Base-by-base conservation (phyloP, 2,797 vertebrate species). In the Eurystomus glaucurus region DNA sequence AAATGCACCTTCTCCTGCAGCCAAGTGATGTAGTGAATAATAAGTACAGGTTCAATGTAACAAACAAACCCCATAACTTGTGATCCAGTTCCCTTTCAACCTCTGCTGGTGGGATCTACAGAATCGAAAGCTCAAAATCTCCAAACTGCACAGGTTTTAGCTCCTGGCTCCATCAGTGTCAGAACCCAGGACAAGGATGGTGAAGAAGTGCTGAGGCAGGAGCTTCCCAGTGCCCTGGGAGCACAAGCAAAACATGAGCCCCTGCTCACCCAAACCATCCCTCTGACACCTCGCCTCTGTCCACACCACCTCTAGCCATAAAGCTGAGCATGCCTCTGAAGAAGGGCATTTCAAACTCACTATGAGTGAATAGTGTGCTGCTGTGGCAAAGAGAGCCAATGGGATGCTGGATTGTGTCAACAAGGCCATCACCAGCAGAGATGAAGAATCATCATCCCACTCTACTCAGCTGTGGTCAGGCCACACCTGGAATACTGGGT, bases 101-200 rank as follows among this genome's bases (percentile, higher is more conserved):
- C 31, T 60, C 50, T 65, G 5, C 69, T 90, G 72, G 16, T 39
- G 21, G 41, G 28, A 84, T 2, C 5, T 46, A 54, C 15, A 58
- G 35, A 57, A 35, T 60, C 31, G 26, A 87, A 57, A n/a, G 9
- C 52, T 31, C 20, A 41, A 60, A 60, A 70, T 64, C 31, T 70
- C 31, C 0, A 2, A 2, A 33, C 11, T 1, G 3, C 4, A 17
- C 1, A 17, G 20, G 5, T 8, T 61, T 83, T 39, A 72, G 9
- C 16, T 61, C 35, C 51, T 45, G 48, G 4, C 19, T 76, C 45
- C 45, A 6, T 26, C 50, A 29, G 12, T 25, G 23, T 37, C 1
- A 0, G 46, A 13, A 6, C 77, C 17, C 61, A 69, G 81, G 64
- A 57, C 1, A 19, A 80, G 33, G 72, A 19, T 19, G 14, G 6